These are phyloP conservation scores for Tachina grossa DNA, from an alignment of 2,888 invertebrate genomes.

Conservation along the genomic window DNA sequence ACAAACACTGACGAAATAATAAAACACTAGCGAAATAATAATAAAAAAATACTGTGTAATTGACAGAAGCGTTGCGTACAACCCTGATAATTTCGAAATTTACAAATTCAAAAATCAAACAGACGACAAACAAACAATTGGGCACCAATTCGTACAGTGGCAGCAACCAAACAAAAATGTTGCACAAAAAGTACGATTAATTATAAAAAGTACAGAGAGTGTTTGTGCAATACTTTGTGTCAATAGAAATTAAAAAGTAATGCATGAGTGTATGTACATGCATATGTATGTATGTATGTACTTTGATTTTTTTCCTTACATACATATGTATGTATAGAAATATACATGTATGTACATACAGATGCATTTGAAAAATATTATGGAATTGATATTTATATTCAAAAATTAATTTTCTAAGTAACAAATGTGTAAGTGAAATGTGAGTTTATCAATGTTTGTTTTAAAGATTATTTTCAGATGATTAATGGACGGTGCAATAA, in stretches of 20 bases:
- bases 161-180: conserved; percentile 24
- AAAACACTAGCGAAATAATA: background rate
- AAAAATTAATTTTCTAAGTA: background rate
- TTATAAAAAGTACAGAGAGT: conserved; percentile 1
- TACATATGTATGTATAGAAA: too few species aligned
- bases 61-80: background rate
- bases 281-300: too few species aligned
- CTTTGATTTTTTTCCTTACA: too few species aligned
- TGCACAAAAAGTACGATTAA: conserved; percentile 19
- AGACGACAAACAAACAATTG: conserved; percentile 21
- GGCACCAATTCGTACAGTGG: background rate
- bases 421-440: conserved; percentile 11
- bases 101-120: conserved; percentile 48
- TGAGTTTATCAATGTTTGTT: background rate
- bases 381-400: background rate
- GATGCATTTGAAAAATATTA: background rate
- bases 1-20: conserved; percentile 9
- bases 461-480: conserved; percentile 42
- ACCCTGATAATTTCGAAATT: conserved; percentile 44
- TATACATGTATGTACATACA: too few species aligned
- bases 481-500: conserved; percentile 25
- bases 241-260: background rate
- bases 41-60: background rate
- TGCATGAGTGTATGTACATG: background rate
- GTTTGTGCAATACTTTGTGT: background rate